A percentile compares a stretch with the other conserved stretches of the same genome.
Conservation (phyloP, 2,888 invertebrate genomes). For the Scaptomyza flava region DNA sequence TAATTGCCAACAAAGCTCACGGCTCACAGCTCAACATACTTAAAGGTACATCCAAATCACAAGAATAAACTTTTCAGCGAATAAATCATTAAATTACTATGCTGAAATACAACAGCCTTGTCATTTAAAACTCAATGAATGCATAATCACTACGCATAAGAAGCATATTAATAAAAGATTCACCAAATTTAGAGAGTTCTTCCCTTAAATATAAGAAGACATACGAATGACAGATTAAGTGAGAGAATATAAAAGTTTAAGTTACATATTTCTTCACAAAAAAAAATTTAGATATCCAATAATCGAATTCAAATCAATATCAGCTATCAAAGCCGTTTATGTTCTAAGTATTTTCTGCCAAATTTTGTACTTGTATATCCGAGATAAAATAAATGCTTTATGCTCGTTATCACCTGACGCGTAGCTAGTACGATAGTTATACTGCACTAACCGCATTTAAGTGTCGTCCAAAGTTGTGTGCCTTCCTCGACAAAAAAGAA, state of each 20-base stretch:
- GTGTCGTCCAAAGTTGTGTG: slow-evolving; percentile 10
- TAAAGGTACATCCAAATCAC: slow-evolving; percentile 19
- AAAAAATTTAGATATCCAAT: no score
- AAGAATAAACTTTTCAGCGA: not conserved
- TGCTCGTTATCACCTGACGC: not conserved
- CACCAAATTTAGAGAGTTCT: no score
- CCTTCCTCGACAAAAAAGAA: slow-evolving; percentile 3
- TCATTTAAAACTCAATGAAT: not conserved
- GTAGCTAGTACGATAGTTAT: not conserved
- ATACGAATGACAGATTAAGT: no score
- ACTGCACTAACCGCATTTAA: slow-evolving; percentile 3
- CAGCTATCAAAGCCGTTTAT: no score
- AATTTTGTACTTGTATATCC: no score
- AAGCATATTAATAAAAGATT: no score
- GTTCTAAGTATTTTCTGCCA: no score
- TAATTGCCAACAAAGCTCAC: slow-evolving; percentile 54
- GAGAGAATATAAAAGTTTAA: no score
- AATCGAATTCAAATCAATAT: no score
- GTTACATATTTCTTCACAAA: no score
- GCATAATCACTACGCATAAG: not conserved
- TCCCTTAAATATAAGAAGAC: no score
- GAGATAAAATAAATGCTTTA: not conserved
- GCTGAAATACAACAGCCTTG: not conserved
- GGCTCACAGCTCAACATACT: slow-evolving; percentile 5
- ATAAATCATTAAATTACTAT: slow-evolving; percentile 3